Evolutionary conservation across 1,140 invertebrate species (phyloP), one percentile per base, ranked within the genome.

Genomic region (Bicyclus anynana): DNA sequence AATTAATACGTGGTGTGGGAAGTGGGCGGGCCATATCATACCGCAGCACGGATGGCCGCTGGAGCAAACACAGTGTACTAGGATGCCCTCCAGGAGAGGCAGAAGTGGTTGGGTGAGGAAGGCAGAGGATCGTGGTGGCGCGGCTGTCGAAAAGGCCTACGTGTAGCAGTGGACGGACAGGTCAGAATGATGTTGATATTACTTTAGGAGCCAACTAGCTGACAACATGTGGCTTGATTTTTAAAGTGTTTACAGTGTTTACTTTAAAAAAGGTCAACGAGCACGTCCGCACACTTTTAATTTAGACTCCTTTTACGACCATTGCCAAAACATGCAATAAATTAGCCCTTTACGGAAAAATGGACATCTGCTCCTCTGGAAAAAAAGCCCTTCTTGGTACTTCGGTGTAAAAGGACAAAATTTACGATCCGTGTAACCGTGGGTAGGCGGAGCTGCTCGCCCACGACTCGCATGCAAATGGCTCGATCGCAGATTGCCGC

Each of bases 391-490:
- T 78, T 66, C 75, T 76, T 78, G 67, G 70, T 77, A 83, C 67
- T 81, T 80, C 59, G 69, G 79, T 80, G 77, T 80, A 83, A 83
- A 84, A 84, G 75, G 80, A 84, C 80, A 72, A 81, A 87, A 84
- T 85, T 84, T 84, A 87, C 80, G 82, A 80, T 64, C 74, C 72
- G 71, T 77, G 74, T 85, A 78, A 73, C 70, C 74, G 76, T 81
- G 78, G 78, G 80, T 85, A 80, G 80, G 74, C 75, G 75, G 72
- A 73, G 59, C 68, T 67, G 59, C 68, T 67, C 82, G 72, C 76
- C 78, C 69, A 83, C 76, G 77, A 74, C 67, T 62, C 72, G 80
- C 81, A 84, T 87, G 81, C 78, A 87, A 85, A 87, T 87, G 67
- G 68, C 72, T 68, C 77, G 73, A 85, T 87, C 78, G 76, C 56